A percentile compares a stretch with the other conserved stretches of the same genome.
These are phyloP conservation scores for Idaea aversata DNA, from an alignment of 2,888 invertebrate species.

Conservation along the genomic window DNA sequence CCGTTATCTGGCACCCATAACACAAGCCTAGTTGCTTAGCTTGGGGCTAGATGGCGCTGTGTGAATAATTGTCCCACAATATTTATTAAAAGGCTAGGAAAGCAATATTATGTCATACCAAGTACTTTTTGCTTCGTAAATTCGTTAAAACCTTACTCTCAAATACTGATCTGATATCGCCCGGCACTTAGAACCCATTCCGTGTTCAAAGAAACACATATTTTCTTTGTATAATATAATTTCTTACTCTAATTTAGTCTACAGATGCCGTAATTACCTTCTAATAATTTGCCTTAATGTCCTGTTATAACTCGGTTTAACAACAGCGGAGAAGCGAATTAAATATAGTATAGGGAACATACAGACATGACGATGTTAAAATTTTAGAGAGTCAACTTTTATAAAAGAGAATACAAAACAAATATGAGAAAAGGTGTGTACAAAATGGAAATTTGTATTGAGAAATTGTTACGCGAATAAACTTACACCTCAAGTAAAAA, in stretches of 20 bases:
- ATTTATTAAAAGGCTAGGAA: too few relatives aligned
- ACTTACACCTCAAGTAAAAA: slow-evolving; percentile 80
- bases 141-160: neutral
- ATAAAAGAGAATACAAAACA: slow-evolving; percentile 77
- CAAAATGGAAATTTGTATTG: slow-evolving; percentile 80
- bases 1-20: too few relatives aligned
- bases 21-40: too few relatives aligned
- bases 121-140: neutral
- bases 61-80: too few relatives aligned
- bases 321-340: slow-evolving; percentile 75
- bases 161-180: neutral
- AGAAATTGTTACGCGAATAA: slow-evolving; percentile 81
- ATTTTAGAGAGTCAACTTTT: slow-evolving; percentile 80
- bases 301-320: slow-evolving; percentile 69
- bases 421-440: slow-evolving; percentile 77
- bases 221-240: slow-evolving; percentile 65
- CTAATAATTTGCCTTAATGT: slow-evolving; percentile 72
- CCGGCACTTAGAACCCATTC: slow-evolving; percentile 59
- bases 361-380: slow-evolving; percentile 79
- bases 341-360: slow-evolving; percentile 73
- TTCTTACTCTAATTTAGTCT: slow-evolving; percentile 55
- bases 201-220: slow-evolving; percentile 61
- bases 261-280: slow-evolving; percentile 48
- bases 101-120: neutral
- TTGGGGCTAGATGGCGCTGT: too few relatives aligned